phyloP scores from a whole-genome alignment of 2,113 vertebrate genomes.

The Tupaia tana region DNA sequence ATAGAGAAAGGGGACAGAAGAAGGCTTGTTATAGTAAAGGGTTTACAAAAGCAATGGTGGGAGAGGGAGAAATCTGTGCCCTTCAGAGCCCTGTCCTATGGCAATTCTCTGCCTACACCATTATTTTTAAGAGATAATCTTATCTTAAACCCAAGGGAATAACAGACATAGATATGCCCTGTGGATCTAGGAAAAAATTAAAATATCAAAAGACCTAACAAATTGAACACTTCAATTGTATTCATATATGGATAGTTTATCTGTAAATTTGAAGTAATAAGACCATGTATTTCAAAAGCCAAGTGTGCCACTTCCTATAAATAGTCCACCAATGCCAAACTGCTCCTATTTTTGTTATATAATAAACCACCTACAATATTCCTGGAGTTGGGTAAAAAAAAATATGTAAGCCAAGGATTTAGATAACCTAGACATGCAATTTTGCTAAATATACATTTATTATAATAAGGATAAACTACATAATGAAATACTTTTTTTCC shows the following conservation, averaged over 20 bases:
- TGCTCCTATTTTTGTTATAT: conserved; percentile 74
- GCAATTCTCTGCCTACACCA: background rate
- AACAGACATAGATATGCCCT: background rate
- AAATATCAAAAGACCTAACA: conserved; percentile 47
- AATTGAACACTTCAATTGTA: conserved; percentile 33
- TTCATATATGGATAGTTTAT: conserved; percentile 51
- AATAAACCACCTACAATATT: conserved; percentile 71
- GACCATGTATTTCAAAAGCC: conserved; percentile 62
- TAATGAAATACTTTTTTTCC: background rate
- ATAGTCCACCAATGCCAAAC: conserved; percentile 53
- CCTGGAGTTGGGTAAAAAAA: conserved; percentile 68
- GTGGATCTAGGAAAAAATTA: background rate
- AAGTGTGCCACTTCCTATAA: conserved; percentile 70
- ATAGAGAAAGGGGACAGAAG: background rate
- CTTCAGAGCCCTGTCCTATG: background rate
- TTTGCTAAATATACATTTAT: conserved; percentile 44
- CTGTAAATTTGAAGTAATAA: conserved; percentile 68
- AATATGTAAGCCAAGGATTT: conserved; percentile 63
- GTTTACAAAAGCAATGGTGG: accelerated
- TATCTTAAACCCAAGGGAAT: conserved; percentile 48
- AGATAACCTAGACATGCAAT: conserved; percentile 28
- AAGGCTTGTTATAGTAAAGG: background rate
- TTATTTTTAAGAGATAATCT: conserved; percentile 7
- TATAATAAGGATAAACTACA: background rate
- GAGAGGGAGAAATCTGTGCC: background rate